Base-by-base conservation (phyloP, 2,888 invertebrate genomes). In the Cheilosia urbana region DNA sequence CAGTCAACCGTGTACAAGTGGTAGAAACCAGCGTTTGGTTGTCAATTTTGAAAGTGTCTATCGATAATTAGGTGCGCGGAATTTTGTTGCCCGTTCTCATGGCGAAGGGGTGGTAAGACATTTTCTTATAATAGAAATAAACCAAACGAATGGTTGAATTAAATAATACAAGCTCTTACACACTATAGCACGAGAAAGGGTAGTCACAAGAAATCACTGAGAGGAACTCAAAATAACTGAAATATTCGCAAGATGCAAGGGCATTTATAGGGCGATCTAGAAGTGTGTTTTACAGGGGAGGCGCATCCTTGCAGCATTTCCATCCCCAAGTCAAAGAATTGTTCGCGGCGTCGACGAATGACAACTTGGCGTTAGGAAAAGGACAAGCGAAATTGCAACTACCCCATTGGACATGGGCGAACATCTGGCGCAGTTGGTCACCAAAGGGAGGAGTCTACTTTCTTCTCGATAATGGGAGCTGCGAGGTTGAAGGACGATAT, bases 41-140 rank as follows among this genome's bases (percentile, higher is more conserved):
- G 77, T 68, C 30, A 58, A 62, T 69, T 83, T 83, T 73, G 72
- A 78, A 83, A 83, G 68, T 55, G 42, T 49, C 47, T 30, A 40
- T 53, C 5, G 30, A 30, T 30, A 37, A 37, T 27, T 24, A 11
- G 53, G 17, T 65, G 57, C 17, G 21, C 34, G 63, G 19, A 72
- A 30, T 30, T 30, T 34, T 37, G 11, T 40, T 51, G 17, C 17
- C 24, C 6, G 42, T 57, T 17, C 40, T 17, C 30, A 17, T 37
- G 30, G n/a, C 34, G 17, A 24, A 72, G 13, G 11, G 58, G 51
- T 62, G 37, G 47, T 19, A 24, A 49, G 27, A 24, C 24, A 24
- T 24, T 21, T 6, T n/a, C 30, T 37, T 37, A 37, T 37, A 1
- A 34, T 11, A 34, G 11, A 9, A 34, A 34, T 15, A 27, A 4